Conservation (phyloP, 2,113 vertebrate species). For the Phalacrocorax pelagicus region DNA sequence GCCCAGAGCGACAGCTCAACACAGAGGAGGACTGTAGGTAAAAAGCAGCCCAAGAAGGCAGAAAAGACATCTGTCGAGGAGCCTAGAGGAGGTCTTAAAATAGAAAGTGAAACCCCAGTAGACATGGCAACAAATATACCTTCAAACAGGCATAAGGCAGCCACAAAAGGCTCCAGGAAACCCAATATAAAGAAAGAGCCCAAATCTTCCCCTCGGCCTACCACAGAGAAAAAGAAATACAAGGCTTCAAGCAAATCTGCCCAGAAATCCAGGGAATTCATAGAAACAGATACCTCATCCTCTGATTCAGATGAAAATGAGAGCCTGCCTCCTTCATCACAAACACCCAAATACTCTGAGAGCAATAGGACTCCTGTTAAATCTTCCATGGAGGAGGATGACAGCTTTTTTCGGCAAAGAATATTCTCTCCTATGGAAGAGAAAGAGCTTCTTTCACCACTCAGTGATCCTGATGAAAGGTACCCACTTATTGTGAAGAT, state of each 20-base stretch:
- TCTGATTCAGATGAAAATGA: constrained; percentile 97
- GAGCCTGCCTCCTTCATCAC: constrained; percentile 93
- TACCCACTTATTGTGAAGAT: constrained; percentile 94
- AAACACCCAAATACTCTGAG: constrained; percentile 95
- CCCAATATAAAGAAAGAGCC: constrained; percentile 94
- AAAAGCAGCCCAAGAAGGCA: constrained; percentile 96
- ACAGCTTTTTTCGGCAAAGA: constrained; percentile 83
- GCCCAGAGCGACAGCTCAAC: constrained; percentile 88
- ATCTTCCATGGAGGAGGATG: constrained; percentile 85
- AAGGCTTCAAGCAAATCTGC: constrained; percentile 87
- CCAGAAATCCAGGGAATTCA: constrained; percentile 93
- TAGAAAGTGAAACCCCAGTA: constrained; percentile 91
- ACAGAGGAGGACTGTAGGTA: constrained; percentile 87
- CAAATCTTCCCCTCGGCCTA: constrained; percentile 88
- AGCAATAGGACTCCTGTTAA: constrained; percentile 90
- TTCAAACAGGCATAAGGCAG: constrained; percentile 85
- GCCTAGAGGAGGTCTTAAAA: constrained; percentile 90
- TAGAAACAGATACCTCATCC: constrained; percentile 94
- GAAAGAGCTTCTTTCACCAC: constrained; percentile 93
- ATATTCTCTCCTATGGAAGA: constrained; percentile 97
- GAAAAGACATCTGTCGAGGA: constrained; percentile 91
- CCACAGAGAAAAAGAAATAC: constrained; percentile 89
- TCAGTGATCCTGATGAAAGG: constrained; percentile 93
- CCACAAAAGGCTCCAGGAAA: constrained; percentile 94
- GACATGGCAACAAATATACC: constrained; percentile 87